These are phyloP conservation scores for Tetropium fuscum DNA, from an alignment of 2,888 invertebrate genomes.

Conservation along the genomic window DNA sequence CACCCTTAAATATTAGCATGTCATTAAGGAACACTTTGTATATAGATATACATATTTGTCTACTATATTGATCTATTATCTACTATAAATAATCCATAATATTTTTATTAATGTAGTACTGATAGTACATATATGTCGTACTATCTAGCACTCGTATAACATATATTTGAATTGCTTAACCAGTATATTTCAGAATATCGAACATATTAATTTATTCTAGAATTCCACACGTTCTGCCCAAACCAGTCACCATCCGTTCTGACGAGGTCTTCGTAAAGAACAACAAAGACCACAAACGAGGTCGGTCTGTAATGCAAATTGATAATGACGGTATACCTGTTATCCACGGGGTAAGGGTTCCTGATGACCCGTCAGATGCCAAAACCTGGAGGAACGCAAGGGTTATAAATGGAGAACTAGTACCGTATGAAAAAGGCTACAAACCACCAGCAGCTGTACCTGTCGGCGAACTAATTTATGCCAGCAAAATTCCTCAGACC, in stretches of 20 bases:
- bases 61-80: too few species aligned
- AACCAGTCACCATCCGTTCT: conserved; percentile 77
- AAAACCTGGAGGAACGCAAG: conserved; percentile 91
- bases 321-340: conserved; percentile 82
- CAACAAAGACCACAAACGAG: conserved; percentile 71
- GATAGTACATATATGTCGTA: too few species aligned
- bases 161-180: too few species aligned
- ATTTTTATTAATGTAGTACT: too few species aligned
- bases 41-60: too few species aligned
- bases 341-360: conserved; percentile 84
- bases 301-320: conserved; percentile 74
- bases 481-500: conserved; percentile 17
- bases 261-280: conserved; percentile 71
- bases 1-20: too few species aligned
- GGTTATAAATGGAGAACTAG: conserved; percentile 85
- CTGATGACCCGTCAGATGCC: conserved; percentile 80
- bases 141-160: too few species aligned
- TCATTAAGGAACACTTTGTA: too few species aligned
- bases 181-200: too few species aligned
- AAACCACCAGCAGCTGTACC: conserved; percentile 74
- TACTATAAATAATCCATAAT: too few species aligned
- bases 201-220: too few species aligned
- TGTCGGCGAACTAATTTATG: conserved; percentile 67
- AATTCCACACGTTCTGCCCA: conserved; percentile 71
- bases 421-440: conserved; percentile 80